A percentile compares a stretch with the other conserved stretches of the same genome.
Conservation (phyloP, 2,113 vertebrate species). For the Danionella cerebrum region DNA sequence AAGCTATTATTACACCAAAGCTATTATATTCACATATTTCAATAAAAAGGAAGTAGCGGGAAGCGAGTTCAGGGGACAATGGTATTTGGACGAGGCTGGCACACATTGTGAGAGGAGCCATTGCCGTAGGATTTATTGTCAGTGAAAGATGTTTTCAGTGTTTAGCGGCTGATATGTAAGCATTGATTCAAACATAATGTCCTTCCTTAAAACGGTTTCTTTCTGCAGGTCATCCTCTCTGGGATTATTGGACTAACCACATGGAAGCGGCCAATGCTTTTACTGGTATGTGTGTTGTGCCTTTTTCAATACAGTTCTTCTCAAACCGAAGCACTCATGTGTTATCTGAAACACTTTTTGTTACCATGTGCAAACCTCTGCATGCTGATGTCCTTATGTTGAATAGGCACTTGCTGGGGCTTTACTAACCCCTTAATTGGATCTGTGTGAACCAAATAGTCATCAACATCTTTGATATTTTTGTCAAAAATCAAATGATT, state of each 20-base stretch:
- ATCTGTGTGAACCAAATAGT: neutral
- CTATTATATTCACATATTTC: too few species aligned
- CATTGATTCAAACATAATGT: too few species aligned
- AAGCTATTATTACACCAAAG: too few species aligned
- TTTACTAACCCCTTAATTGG: neutral
- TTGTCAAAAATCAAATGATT: too few species aligned
- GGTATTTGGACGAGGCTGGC: neutral
- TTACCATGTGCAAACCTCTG: neutral
- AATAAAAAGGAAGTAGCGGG: constrained; percentile 3
- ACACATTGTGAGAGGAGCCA: neutral
- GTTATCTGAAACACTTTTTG: neutral
- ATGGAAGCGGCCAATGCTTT: constrained; percentile 71
- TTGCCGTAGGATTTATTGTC: neutral
- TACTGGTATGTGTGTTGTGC: constrained; percentile 66
- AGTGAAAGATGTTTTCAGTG: neutral
- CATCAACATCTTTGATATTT: too few species aligned
- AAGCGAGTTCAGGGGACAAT: neutral
- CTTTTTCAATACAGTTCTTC: too few species aligned
- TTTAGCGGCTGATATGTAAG: neutral
- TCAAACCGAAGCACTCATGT: neutral
- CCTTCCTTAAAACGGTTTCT: constrained; percentile 1
- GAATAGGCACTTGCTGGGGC: neutral
- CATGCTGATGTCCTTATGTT: neutral
- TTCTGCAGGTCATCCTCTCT: constrained; percentile 76
- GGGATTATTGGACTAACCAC: constrained; percentile 75